Evolutionary conservation across 2,888 invertebrate genomes (phyloP), one percentile per base, ranked within the genome.

Genomic region (Rhopalosiphum nymphaeae): DNA sequence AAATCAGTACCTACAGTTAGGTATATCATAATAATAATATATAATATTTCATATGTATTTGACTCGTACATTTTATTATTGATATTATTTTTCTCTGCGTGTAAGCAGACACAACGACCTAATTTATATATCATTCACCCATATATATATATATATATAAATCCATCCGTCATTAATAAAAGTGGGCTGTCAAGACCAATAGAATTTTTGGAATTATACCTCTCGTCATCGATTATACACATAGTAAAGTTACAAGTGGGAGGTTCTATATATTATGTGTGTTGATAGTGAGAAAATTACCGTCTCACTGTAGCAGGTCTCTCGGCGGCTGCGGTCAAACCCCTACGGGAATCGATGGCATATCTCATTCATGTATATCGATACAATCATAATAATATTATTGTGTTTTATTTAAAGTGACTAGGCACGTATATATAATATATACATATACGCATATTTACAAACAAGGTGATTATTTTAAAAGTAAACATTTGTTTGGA

Each of bases 131-230:
- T 36, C 92, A 13, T 61, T 61, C 46, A 57, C 7, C 21, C 9
- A 21, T 78, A 36, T 5, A 36, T 9, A 0, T 21, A 21, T 78
- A 67, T n/a, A n/a, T n/a, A 16, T 49, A 36, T 29, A 29, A 42
- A 84, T 91, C 84, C 42, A 84, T 91, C 84, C 42, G 91, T 91
- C 91, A 56, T 91, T 56, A 56, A 49, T 91, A 91, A 78, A 91
- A 91, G 84, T 53, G 84, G 91, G 53, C 91, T 78, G 91, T 91
- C 91, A 56, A 84, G 91, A 91, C 16, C 53, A 53, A 91, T 84
- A 84, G 91, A 44, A 91, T 84, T 91, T 53, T 42, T 29, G n/a
- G 84, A 91, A 91, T 91, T 84, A 78, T 78, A 44, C 91, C 53
- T 84, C 21, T 29, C 13, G 84, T 16, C 53, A 42, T 42, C 53